These are phyloP conservation scores for Lagocephalus sceleratus DNA, from an alignment of 2,797 vertebrate genomes.

Conservation along the genomic window DNA sequence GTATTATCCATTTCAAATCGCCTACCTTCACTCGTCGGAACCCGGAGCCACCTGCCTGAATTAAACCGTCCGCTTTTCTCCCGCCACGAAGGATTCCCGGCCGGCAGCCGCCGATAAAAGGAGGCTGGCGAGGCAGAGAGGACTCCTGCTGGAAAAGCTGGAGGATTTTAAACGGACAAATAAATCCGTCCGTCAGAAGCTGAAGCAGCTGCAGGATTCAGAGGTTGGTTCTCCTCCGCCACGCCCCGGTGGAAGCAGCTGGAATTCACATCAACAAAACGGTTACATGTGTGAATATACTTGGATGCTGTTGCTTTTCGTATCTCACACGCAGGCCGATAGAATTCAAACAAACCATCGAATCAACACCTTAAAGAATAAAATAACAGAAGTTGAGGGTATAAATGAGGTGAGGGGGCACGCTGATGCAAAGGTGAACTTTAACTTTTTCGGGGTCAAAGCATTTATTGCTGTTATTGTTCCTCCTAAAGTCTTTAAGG, in stretches of 20 bases:
- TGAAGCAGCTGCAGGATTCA: constrained; percentile 67
- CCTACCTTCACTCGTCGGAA: background rate
- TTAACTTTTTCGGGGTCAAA: constrained; percentile 4
- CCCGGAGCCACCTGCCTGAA: background rate
- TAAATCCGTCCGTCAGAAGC: constrained; percentile 71
- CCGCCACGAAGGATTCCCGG: constrained; percentile 53
- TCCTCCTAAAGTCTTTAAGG: constrained; percentile 66
- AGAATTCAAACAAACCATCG: constrained; percentile 46
- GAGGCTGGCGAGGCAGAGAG: constrained; percentile 68
- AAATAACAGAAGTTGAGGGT: constrained; percentile 73
- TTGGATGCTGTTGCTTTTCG: background rate
- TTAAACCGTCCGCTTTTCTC: background rate
- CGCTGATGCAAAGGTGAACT: background rate
- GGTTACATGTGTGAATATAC: background rate
- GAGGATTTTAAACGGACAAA: constrained; percentile 75
- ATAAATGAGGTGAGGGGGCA: constrained; percentile 71
- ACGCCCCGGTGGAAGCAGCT: background rate
- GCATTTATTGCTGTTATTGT: background rate
- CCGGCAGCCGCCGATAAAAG: constrained; percentile 54
- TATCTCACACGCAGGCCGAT: constrained; percentile 59
- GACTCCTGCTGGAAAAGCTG: constrained; percentile 78
- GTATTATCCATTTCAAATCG: constrained; percentile 22
- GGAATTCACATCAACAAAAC: background rate
- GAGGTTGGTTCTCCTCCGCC: constrained; percentile 65
- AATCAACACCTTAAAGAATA: constrained; percentile 65